Evolutionary conservation across 2,888 invertebrate genomes (phyloP).

Genomic region (Steinernema scapterisci): DNA sequence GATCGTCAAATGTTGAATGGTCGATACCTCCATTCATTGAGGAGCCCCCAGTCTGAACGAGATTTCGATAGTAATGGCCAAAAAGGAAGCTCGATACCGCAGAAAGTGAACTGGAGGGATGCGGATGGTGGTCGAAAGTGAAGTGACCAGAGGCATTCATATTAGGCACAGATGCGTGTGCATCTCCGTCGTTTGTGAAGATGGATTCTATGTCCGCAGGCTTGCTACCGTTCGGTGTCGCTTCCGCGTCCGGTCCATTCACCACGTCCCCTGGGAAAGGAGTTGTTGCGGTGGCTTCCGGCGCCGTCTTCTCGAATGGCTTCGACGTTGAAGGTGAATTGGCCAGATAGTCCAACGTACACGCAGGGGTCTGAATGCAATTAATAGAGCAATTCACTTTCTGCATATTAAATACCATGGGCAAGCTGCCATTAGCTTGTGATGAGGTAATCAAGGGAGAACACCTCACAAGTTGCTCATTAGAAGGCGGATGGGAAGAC

Average conservation of each 20-base stretch:
- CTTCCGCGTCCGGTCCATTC: too few species aligned
- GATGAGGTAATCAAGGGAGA: neutral
- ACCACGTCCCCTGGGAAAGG: too few species aligned
- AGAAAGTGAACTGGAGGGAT: neutral
- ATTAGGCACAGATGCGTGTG: neutral
- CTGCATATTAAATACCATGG: too few species aligned
- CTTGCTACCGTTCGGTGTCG: neutral
- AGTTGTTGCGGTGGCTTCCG: too few species aligned
- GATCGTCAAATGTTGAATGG: slow-evolving; percentile 24
- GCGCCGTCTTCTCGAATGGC: too few species aligned
- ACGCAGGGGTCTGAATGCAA: neutral
- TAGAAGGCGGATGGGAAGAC: neutral
- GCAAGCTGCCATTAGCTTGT: neutral
- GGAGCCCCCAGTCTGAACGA: neutral
- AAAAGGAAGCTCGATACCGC: neutral
- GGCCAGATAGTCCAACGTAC: neutral
- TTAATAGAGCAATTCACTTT: too few species aligned
- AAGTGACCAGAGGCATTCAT: slow-evolving; percentile 24
- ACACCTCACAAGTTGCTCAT: neutral
- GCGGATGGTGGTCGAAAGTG: slow-evolving; percentile 19
- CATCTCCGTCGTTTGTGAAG: neutral
- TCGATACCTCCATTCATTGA: neutral
- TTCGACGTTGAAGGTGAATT: neutral
- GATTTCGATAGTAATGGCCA: too few species aligned
- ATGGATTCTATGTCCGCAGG: neutral